phyloP scores from a whole-genome alignment of 1,140 invertebrate species.

The Aphaenogaster floridana region DNA sequence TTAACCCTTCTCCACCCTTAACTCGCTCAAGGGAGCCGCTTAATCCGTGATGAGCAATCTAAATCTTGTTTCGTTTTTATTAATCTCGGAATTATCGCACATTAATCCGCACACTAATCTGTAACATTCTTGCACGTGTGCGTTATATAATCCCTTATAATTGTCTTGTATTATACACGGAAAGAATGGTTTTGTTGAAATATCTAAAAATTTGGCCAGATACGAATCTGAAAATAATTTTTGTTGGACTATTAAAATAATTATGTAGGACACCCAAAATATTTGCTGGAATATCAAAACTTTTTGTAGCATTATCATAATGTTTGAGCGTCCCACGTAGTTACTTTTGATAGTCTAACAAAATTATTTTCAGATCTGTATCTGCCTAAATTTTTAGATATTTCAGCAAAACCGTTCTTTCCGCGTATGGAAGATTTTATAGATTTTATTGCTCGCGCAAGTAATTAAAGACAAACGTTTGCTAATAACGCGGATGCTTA shows the following conservation, averaged over 20 bases:
- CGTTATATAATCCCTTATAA: background rate
- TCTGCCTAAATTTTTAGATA: too few species aligned
- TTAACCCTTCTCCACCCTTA: conserved; percentile 35
- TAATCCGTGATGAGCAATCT: conserved; percentile 47
- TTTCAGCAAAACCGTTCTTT: too few species aligned
- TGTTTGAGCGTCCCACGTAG: too few species aligned
- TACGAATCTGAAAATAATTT: too few species aligned
- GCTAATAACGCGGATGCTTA: background rate
- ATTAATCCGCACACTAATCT: background rate
- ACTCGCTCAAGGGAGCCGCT: background rate
- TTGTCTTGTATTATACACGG: background rate
- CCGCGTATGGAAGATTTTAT: background rate
- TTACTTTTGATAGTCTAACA: too few species aligned
- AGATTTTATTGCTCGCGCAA: background rate
- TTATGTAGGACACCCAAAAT: too few species aligned
- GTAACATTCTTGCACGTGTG: background rate
- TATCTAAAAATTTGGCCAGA: too few species aligned
- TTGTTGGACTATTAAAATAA: too few species aligned
- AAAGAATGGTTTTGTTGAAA: too few species aligned
- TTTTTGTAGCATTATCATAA: too few species aligned
- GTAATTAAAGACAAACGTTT: background rate
- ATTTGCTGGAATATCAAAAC: too few species aligned
- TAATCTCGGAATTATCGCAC: background rate
- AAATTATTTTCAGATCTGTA: too few species aligned
- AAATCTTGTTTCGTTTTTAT: conserved; percentile 46